Conservation (phyloP, 2,888 invertebrate genomes). For the Leptinotarsa peninsularis region DNA sequence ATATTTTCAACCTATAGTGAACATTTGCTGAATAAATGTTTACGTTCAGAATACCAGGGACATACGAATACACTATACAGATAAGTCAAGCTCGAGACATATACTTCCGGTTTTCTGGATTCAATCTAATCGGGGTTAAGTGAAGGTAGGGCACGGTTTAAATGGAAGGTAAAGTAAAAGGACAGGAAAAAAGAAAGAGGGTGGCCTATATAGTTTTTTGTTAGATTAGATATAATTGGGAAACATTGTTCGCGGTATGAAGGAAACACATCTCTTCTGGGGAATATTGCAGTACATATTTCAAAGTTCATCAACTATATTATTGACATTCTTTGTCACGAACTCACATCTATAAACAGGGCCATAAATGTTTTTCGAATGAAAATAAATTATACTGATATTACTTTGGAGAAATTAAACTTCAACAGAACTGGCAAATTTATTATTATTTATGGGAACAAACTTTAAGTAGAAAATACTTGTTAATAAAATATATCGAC, state of each 20-base stretch:
- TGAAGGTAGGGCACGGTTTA: slow-evolving; percentile 27
- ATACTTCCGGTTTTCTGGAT: slow-evolving; percentile 34
- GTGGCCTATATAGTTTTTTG: slow-evolving; percentile 23
- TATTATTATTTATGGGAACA: slow-evolving; percentile 9
- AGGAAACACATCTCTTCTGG: not conserved
- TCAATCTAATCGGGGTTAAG: slow-evolving; percentile 29
- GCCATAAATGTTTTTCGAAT: not conserved
- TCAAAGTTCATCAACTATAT: not conserved
- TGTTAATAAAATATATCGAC: not conserved
- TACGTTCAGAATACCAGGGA: slow-evolving; percentile 1
- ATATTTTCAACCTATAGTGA: not conserved
- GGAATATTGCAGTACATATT: too few species aligned
- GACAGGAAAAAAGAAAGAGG: slow-evolving; percentile 20
- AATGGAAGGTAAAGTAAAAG: slow-evolving; percentile 13
- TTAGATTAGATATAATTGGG: slow-evolving; percentile 29
- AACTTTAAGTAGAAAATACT: not conserved
- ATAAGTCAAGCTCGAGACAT: slow-evolving; percentile 39
- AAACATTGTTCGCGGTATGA: slow-evolving; percentile 28
- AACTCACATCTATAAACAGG: not conserved
- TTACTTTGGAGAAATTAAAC: not conserved
- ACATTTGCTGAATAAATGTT: slow-evolving; percentile 3
- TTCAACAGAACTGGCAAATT: not conserved
- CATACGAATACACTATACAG: slow-evolving; percentile 1
- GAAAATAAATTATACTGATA: not conserved
- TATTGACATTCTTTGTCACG: not conserved